Conservation (phyloP, 1,140 invertebrate genomes). For the Cylas formicarius region DNA sequence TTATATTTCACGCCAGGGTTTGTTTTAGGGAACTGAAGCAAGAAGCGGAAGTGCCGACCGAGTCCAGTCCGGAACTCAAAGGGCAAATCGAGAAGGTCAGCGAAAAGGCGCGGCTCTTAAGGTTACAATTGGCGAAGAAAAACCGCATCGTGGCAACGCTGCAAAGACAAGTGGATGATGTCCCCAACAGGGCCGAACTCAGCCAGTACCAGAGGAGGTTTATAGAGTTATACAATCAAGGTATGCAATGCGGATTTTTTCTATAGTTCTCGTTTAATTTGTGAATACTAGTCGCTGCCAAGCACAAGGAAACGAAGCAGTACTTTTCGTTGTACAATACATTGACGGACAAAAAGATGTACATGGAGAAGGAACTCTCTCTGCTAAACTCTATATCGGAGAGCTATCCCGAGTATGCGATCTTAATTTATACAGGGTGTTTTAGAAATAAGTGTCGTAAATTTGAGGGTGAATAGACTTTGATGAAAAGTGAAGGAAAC, state of each 20-base stretch:
- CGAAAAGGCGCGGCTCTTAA: constrained; percentile 49
- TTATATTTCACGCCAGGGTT: constrained; percentile 1
- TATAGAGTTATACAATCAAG: constrained; percentile 93
- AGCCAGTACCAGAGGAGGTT: constrained; percentile 93
- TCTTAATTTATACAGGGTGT: too few species aligned
- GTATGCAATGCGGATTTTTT: constrained; percentile 42
- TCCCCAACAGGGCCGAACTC: constrained; percentile 86
- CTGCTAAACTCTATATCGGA: constrained; percentile 92
- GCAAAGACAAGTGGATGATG: constrained; percentile 77
- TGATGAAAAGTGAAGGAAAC: constrained; percentile 10
- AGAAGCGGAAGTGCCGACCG: constrained; percentile 37
- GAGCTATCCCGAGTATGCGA: constrained; percentile 79
- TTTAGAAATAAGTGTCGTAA: too few species aligned
- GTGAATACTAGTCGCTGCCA: constrained; percentile 72
- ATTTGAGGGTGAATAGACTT: too few species aligned
- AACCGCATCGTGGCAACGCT: constrained; percentile 75
- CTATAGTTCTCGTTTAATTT: constrained; percentile 1
- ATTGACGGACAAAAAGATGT: constrained; percentile 86
- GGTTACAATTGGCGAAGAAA: constrained; percentile 66
- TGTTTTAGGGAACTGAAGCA: constrained; percentile 46
- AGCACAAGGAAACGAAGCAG: constrained; percentile 94
- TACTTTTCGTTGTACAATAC: constrained; percentile 96
- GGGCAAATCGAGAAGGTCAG: constrained; percentile 53
- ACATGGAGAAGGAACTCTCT: constrained; percentile 84
- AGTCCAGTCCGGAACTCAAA: constrained; percentile 40